These are phyloP conservation scores for Anas flavirostris DNA, from an alignment of 2,797 vertebrate species.

Conservation along the genomic window DNA sequence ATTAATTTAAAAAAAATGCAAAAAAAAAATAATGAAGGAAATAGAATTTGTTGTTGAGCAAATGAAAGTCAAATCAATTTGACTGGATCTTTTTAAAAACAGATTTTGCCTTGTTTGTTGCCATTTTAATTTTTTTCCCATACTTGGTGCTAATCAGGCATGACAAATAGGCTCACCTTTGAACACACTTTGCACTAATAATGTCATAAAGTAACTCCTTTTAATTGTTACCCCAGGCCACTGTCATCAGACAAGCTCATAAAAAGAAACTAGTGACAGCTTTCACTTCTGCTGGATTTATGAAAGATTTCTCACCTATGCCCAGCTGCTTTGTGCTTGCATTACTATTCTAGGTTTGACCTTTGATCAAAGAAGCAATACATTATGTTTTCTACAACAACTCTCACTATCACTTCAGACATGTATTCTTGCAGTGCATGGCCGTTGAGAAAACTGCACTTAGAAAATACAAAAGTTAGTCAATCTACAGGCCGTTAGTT, in stretches of 20 bases:
- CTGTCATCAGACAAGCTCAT: constrained; percentile 69
- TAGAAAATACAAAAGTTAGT: constrained; percentile 34
- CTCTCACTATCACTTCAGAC: not conserved
- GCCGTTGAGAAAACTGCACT: not conserved
- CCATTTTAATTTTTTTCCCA: constrained; percentile 69
- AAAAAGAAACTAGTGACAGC: constrained; percentile 72
- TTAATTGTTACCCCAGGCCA: constrained; percentile 77
- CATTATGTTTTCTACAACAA: not conserved
- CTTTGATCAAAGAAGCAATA: constrained; percentile 34
- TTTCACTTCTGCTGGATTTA: constrained; percentile 58
- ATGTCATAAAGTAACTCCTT: constrained; percentile 70
- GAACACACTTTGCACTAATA: constrained; percentile 78
- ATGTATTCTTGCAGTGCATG: not conserved
- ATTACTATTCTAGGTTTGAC: constrained; percentile 8
- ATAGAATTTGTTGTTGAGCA: not conserved
- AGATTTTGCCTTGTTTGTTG: constrained; percentile 45
- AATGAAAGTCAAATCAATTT: constrained; percentile 49
- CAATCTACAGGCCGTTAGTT: not conserved
- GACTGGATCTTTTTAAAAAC: constrained; percentile 5
- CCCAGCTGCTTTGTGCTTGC: not conserved
- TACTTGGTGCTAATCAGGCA: constrained; percentile 69
- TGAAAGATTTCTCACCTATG: constrained; percentile 33
- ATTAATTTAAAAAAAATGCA: not conserved
- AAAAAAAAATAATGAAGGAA: not conserved
- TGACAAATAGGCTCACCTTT: constrained; percentile 77